Evolutionary conservation across 2,113 vertebrate genomes (phyloP).

Genomic region (Paradisaea rubra): DNA sequence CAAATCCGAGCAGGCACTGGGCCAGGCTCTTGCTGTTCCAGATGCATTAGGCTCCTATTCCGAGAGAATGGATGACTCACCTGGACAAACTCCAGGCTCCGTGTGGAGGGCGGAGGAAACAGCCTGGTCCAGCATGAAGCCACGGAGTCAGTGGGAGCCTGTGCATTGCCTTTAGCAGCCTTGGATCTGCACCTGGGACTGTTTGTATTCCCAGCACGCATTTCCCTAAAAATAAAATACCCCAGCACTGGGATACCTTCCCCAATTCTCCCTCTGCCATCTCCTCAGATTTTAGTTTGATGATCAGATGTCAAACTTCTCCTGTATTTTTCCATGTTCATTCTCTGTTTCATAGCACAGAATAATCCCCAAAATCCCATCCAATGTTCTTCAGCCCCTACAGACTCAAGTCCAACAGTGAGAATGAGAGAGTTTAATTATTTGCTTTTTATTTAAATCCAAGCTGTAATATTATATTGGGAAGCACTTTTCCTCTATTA

Average conservation of each 20-base stretch:
- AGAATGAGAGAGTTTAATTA: not conserved
- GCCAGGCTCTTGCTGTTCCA: slow-evolving; percentile 22
- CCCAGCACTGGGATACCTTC: not conserved
- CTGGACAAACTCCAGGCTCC: not conserved
- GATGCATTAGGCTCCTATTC: not conserved
- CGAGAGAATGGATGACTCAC: not conserved
- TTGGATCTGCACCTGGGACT: not conserved
- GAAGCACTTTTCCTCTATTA: not conserved
- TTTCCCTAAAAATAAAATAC: not conserved
- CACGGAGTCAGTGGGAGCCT: not conserved
- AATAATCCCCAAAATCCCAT: not conserved
- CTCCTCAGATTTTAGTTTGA: not conserved
- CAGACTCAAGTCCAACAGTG: not conserved
- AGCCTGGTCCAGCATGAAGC: not conserved
- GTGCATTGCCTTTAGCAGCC: not conserved
- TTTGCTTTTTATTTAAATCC: not conserved
- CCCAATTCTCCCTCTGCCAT: not conserved
- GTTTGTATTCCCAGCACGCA: not conserved
- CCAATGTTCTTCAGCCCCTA: not conserved
- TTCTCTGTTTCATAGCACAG: not conserved
- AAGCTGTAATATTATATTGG: not conserved
- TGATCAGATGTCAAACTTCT: not conserved
- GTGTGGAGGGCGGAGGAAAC: not conserved
- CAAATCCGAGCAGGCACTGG: not conserved
- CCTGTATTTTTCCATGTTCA: not conserved